Evolutionary conservation across 2,888 invertebrate species (phyloP).

Genomic region (Syrista parreyssii): DNA sequence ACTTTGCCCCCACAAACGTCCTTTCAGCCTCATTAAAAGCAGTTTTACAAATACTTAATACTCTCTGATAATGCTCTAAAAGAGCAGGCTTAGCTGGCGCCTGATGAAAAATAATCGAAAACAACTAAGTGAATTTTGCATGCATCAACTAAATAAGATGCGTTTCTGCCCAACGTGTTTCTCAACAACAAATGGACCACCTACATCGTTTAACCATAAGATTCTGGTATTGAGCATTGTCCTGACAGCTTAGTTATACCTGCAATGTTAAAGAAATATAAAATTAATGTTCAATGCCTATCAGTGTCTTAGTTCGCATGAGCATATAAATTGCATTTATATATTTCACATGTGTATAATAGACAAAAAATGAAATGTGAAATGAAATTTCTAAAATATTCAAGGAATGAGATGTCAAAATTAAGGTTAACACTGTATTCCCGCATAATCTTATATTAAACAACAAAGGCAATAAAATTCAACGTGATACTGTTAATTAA

Average conservation of each 20-base stretch:
- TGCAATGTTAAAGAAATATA: constrained; percentile 7
- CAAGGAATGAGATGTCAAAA: background rate
- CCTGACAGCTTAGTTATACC: constrained; percentile 11
- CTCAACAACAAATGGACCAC: constrained; percentile 30
- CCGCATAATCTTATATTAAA: background rate
- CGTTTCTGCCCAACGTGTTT: constrained; percentile 34
- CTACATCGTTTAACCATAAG: constrained; percentile 39
- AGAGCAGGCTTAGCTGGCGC: constrained; percentile 38
- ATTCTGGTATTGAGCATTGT: constrained; percentile 37
- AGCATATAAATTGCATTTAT: background rate
- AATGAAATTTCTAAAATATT: background rate
- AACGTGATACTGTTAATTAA: background rate
- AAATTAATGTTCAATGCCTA: background rate
- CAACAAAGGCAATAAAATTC: background rate
- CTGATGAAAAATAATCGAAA: constrained; percentile 31
- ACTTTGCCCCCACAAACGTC: constrained; percentile 51
- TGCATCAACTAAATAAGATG: constrained; percentile 56
- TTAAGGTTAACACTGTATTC: background rate
- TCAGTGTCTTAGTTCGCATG: no score
- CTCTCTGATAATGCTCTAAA: constrained; percentile 40
- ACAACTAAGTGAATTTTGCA: constrained; percentile 26
- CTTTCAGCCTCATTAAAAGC: constrained; percentile 58
- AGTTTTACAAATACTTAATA: constrained; percentile 43
- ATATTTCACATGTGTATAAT: background rate
- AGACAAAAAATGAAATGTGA: background rate